phyloP scores from a whole-genome alignment of 2,113 vertebrate genomes.

The Poeciliopsis retropinna region DNA sequence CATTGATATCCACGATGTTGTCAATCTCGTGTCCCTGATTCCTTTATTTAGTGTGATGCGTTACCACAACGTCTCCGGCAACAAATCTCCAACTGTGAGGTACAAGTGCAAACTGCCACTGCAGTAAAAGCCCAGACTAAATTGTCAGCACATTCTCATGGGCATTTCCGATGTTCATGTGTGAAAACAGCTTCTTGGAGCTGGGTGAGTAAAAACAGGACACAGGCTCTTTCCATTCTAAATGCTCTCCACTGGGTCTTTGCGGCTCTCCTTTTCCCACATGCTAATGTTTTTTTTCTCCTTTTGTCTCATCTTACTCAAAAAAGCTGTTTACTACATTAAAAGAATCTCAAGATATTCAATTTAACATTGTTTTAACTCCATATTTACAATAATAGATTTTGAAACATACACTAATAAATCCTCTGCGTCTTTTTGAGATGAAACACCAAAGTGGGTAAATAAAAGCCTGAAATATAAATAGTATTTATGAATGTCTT shows the following conservation, averaged over 20 bases:
- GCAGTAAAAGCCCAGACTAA: background rate
- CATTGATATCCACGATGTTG: no score
- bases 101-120: background rate
- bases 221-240: background rate
- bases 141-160: background rate
- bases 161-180: background rate
- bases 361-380: background rate
- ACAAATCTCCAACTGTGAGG: background rate
- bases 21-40: background rate
- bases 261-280: background rate
- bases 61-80: background rate
- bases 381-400: background rate
- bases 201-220: background rate
- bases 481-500: background rate
- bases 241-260: background rate
- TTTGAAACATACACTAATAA: background rate
- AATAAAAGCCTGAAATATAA: background rate
- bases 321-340: background rate
- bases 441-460: background rate
- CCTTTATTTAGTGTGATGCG: background rate
- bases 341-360: background rate
- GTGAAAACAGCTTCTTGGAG: background rate
- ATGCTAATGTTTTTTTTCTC: background rate
- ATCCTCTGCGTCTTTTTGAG: background rate
- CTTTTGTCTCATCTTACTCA: background rate